Conservation (phyloP, 2,797 vertebrate species). For the Psittacula echo region DNA sequence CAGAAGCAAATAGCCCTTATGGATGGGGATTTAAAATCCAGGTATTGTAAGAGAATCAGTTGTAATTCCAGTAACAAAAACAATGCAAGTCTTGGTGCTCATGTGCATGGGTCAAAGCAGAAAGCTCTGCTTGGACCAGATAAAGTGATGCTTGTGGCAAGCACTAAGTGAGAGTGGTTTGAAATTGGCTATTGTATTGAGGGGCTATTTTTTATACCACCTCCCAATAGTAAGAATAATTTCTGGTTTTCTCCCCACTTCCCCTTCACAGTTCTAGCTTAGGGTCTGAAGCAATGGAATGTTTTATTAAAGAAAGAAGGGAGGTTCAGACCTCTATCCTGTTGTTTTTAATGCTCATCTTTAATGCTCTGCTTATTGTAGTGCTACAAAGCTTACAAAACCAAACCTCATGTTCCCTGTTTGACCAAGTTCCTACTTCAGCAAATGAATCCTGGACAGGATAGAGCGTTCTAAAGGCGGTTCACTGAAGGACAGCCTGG, state of each 20-base stretch:
- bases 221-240: neutral
- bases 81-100: neutral
- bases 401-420: neutral
- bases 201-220: neutral
- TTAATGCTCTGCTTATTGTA: neutral
- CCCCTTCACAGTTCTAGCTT: neutral
- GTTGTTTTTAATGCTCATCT: neutral
- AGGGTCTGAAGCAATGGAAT: neutral
- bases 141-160: neutral
- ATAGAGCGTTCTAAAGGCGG: neutral
- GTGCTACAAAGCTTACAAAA: neutral
- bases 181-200: neutral
- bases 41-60: neutral
- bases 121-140: neutral
- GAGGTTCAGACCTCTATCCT: neutral
- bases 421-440: neutral
- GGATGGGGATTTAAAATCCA: neutral
- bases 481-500: neutral
- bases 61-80: neutral
- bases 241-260: neutral
- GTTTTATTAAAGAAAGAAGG: neutral
- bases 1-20: neutral
- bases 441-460: neutral
- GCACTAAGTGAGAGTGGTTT: neutral
- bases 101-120: neutral